Evolutionary conservation across 2,888 invertebrate species (phyloP).

Genomic region (Melolontha melolontha): DNA sequence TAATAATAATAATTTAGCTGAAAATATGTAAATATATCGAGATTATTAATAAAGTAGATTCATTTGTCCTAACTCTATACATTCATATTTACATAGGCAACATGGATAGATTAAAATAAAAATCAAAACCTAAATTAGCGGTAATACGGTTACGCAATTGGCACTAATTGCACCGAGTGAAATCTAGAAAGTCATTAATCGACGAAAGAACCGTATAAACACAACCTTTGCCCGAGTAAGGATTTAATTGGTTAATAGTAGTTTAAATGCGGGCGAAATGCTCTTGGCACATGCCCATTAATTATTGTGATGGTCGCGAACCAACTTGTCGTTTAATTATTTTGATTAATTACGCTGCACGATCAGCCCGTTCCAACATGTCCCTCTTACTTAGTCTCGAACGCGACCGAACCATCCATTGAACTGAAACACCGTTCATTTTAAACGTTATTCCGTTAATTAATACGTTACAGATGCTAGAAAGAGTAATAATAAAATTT

Average conservation of each 20-base stretch:
- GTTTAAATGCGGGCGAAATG: conserved; percentile 16
- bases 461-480: background rate
- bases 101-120: too few relatives aligned
- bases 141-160: too few relatives aligned
- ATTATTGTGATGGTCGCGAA: background rate
- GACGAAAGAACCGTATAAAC: background rate
- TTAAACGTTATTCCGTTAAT: background rate
- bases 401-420: background rate
- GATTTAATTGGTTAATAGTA: conserved; percentile 11
- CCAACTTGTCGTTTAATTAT: conserved; percentile 26
- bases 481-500: background rate
- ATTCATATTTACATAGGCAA: too few relatives aligned
- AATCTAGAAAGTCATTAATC: conserved; percentile 11
- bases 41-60: too few relatives aligned
- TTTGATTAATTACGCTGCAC: conserved; percentile 30
- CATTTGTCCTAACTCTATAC: too few relatives aligned
- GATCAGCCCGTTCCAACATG: conserved; percentile 26
- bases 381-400: conserved; percentile 2
- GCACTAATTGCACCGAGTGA: background rate
- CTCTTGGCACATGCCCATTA: conserved; percentile 8
- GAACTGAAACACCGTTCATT: conserved; percentile 26
- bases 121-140: too few relatives aligned
- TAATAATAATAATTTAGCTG: too few relatives aligned
- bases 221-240: background rate
- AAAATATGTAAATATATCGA: too few relatives aligned